These are phyloP conservation scores for Dolichoris vasculosae DNA, from an alignment of 1,140 invertebrate species.

Conservation along the genomic window DNA sequence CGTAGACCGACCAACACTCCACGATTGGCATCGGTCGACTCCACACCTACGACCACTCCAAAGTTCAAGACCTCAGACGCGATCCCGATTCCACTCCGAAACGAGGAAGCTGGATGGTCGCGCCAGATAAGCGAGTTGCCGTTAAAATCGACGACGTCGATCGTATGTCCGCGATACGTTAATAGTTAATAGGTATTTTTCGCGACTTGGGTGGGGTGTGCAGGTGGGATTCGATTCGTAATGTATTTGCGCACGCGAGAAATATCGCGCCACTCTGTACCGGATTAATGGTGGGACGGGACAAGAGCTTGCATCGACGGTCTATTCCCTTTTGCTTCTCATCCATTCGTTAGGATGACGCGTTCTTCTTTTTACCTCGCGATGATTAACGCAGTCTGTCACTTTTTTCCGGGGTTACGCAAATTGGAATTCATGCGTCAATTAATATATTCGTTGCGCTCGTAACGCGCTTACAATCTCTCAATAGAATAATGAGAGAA, in stretches of 20 bases:
- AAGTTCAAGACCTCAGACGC: no score
- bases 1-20: no score
- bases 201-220: neutral
- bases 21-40: no score
- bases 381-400: neutral
- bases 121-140: constrained; percentile 36
- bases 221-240: neutral
- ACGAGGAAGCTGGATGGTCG: constrained; percentile 44
- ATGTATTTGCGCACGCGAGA: constrained; percentile 9
- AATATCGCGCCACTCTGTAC: neutral
- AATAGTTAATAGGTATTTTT: neutral
- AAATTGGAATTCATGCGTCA: neutral
- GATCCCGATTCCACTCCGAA: constrained; percentile 22
- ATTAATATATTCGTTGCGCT: neutral
- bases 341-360: neutral
- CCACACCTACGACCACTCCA: no score
- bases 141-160: constrained; percentile 54
- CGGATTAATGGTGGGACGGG: no score
- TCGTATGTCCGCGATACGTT: neutral
- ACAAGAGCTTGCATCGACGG: no score
- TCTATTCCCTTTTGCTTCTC: neutral
- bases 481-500: neutral
- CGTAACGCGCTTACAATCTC: neutral
- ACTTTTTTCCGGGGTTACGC: neutral
- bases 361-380: neutral